Evolutionary conservation across 2,113 vertebrate genomes (phyloP).

Genomic region (Sceloporus undulatus): DNA sequence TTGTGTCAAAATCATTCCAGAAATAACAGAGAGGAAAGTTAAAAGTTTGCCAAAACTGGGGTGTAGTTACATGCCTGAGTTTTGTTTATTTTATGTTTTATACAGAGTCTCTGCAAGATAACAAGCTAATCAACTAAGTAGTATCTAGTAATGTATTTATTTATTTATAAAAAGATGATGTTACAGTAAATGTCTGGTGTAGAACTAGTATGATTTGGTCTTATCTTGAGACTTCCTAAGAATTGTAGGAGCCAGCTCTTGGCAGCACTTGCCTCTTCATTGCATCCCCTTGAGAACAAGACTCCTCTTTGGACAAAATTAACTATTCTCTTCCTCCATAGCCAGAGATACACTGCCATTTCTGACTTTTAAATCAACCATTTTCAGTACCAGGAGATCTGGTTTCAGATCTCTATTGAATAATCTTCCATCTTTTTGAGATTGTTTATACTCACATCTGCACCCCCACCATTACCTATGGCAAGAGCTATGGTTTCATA

Average conservation of each 20-base stretch:
- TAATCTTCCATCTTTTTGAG: neutral
- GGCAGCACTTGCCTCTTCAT: neutral
- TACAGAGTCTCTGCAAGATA: slow-evolving; percentile 25
- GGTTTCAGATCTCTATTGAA: neutral
- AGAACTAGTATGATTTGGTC: neutral
- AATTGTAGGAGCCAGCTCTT: neutral
- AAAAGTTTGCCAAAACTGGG: neutral
- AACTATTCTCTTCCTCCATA: neutral
- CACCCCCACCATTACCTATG: no score
- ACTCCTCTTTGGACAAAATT: neutral
- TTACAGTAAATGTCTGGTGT: accelerated
- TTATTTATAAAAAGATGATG: neutral
- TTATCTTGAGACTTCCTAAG: accelerated
- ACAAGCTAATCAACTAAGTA: neutral
- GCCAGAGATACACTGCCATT: neutral
- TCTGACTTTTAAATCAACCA: neutral
- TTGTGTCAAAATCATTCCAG: neutral
- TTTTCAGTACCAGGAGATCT: neutral
- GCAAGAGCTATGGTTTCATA: no score
- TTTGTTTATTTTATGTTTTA: neutral
- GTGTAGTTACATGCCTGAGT: neutral
- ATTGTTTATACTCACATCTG: neutral
- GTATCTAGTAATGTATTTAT: neutral
- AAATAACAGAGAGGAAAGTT: neutral
- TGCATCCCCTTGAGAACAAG: neutral